Percentiles rank a stretch among this genome's conserved stretches.
phyloP scores from a whole-genome alignment of 2,797 vertebrate species.

The Siniperca obscura region DNA sequence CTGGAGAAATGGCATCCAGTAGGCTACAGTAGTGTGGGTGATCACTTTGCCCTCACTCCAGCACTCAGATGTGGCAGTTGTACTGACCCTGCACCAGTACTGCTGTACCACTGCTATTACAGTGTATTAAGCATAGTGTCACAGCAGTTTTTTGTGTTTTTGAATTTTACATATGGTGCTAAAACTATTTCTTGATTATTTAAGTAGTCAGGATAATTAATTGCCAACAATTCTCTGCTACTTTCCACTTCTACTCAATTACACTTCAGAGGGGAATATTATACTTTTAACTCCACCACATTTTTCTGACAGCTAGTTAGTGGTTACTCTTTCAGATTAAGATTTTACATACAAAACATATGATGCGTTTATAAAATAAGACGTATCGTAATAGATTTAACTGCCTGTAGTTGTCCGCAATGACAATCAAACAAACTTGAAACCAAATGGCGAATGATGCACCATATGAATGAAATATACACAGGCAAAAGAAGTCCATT shows the following conservation, averaged over 20 bases:
- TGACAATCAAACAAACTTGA: background rate
- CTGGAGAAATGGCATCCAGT: constrained; percentile 35
- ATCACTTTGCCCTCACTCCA: constrained; percentile 5
- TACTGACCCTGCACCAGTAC: background rate
- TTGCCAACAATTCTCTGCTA: background rate
- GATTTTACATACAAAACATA: background rate
- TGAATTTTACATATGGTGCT: background rate
- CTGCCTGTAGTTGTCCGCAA: background rate
- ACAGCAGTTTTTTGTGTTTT: background rate
- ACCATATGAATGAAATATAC: background rate
- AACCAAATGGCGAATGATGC: background rate
- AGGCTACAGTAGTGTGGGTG: background rate
- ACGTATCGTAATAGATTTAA: background rate
- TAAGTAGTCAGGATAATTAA: background rate
- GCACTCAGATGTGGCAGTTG: background rate
- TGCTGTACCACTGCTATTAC: background rate
- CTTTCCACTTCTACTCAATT: background rate
- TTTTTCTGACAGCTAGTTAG: too few species aligned
- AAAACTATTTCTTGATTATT: background rate
- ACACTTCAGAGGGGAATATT: too few species aligned
- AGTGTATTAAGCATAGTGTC: background rate
- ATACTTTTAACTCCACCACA: too few species aligned
- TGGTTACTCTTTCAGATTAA: too few species aligned
- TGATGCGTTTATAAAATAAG: background rate
- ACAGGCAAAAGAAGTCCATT: background rate